Base-by-base conservation (phyloP, 2,888 invertebrate genomes). In the Eulithis testata region DNA sequence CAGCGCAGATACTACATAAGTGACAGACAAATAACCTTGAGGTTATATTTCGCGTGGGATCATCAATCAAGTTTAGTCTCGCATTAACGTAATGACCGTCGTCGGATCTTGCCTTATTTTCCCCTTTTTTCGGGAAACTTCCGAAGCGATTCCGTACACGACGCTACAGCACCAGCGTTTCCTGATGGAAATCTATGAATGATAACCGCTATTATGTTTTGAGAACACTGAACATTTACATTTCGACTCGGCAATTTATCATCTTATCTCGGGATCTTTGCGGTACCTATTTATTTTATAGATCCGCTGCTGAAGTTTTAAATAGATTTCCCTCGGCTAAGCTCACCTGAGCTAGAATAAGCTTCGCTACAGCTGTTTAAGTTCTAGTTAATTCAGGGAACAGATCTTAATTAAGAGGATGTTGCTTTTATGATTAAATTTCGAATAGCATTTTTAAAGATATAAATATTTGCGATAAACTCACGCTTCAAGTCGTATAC, bases 31-130 rank as follows among this genome's bases (percentile, higher is more conserved):
- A 63, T 64, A 68, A 47, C 68, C 65, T 68, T 49, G 65, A 51
- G 58, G 63, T 60, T 65, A 56, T 69, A 64, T 66, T 65, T 60
- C 62, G 52, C 50, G 54, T 47, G 31, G 11, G 75, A 84, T 87
- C 90, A 92, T 92, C 91, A 89, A 92, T 92, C 92, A 92, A 90
- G 91, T 92, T 92, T 92, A 92, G 89, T 90, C 90, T 88, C 91
- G 88, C 92, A 91, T 92, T 91, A 91, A 88, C 89, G 92, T 91
- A 92, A 92, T 91, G 92, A 91, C 91, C 88, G 88, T 80, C 88
- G 87, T 84, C 88, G 89, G 89, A 91, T 91, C 91, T 90, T 91
- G 88, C 89, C 88, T 87, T 90, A 90, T 90, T 91, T 91, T 88
- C 83, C 82, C 84, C 27, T 58, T 84, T 88, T 88, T 86, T 85